Conservation (phyloP, 2,113 vertebrate species). For the Australoheros scitulus region DNA sequence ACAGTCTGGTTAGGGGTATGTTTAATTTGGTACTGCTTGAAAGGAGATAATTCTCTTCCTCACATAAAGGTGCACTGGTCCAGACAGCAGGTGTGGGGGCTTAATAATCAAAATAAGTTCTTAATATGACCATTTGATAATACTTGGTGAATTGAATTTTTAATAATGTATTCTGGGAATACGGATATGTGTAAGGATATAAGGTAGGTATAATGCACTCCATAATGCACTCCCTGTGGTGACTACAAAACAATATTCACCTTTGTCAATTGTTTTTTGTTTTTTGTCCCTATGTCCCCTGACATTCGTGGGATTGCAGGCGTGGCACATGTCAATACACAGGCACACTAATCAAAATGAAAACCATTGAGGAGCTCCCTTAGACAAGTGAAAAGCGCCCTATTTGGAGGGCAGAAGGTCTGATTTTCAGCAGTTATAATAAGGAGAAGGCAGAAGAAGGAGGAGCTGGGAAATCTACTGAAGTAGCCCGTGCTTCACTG, state of each 20-base stretch:
- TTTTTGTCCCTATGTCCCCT: not conserved
- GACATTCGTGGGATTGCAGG: not conserved
- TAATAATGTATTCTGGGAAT: not conserved
- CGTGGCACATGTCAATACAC: not conserved
- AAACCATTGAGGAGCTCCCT: not conserved
- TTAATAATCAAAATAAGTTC: conserved; percentile 28
- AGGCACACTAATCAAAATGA: not conserved
- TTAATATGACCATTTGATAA: conserved; percentile 15
- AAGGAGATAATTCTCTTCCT: conserved; percentile 23
- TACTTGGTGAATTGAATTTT: not conserved
- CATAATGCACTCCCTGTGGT: not conserved
- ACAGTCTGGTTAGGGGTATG: conserved; percentile 46
- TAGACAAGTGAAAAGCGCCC: conserved; percentile 32
- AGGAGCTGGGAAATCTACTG: conserved; percentile 21
- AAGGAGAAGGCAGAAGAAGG: not conserved
- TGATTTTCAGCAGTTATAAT: conserved; percentile 51
- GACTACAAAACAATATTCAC: not conserved
- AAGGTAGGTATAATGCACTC: not conserved
- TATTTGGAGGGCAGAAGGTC: conserved; percentile 5
- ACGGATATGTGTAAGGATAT: not conserved
- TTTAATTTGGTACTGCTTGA: conserved; percentile 52
- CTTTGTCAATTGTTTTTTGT: not conserved
- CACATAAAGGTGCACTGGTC: conserved; percentile 1
- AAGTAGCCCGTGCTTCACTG: conserved; percentile 50
- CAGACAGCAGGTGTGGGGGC: conserved; percentile 57